A percentile compares a stretch with the other conserved stretches of the same genome.
phyloP scores from a whole-genome alignment of 2,888 invertebrate genomes.

The Cantharis rufa region DNA sequence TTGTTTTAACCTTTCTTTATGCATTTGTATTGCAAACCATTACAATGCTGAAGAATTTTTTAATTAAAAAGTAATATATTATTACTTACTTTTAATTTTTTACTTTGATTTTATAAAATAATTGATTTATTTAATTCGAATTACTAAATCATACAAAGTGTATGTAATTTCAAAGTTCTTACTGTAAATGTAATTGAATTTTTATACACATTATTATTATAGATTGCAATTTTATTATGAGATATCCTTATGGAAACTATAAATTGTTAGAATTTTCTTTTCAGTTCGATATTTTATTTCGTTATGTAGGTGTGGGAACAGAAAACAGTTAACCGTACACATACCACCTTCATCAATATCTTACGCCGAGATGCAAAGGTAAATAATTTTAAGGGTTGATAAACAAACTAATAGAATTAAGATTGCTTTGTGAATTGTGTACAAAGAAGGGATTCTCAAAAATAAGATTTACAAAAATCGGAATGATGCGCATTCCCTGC shows the following conservation, averaged over 20 bases:
- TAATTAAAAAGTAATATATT: background rate
- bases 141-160: background rate
- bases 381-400: background rate
- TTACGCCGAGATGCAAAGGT: background rate
- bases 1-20: slow-evolving; percentile 1
- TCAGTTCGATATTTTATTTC: background rate
- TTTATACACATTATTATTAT: background rate
- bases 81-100: background rate
- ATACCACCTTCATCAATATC: background rate
- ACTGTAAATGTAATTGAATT: background rate
- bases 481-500: too few relatives aligned
- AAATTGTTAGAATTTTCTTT: background rate
- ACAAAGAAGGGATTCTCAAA: background rate
- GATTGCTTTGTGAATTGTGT: background rate
- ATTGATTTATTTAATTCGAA: background rate
- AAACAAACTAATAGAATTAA: background rate
- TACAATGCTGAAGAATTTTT: background rate
- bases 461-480: too few relatives aligned
- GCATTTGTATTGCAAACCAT: background rate
- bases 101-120: background rate
- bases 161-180: background rate
- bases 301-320: background rate
- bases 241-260: background rate
- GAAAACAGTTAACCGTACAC: background rate
- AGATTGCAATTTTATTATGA: background rate